phyloP scores from a whole-genome alignment of 2,888 invertebrate species.

The Mythimna loreyi region DNA sequence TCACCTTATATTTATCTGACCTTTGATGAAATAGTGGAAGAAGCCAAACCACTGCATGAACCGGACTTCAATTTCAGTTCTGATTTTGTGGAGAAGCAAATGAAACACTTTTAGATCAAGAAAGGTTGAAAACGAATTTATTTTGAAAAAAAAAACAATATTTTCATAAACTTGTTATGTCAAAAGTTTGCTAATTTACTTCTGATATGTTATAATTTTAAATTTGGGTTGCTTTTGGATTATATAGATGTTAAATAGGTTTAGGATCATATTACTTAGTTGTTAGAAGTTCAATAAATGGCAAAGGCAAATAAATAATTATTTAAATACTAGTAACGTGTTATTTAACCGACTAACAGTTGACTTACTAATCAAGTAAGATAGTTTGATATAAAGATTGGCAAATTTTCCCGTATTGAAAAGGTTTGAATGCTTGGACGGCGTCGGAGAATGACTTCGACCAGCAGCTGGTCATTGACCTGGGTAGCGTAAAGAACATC shows the following conservation, averaged over 20 bases:
- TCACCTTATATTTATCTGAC: conserved; percentile 89
- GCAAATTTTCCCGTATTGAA: conserved; percentile 67
- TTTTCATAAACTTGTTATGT: conserved; percentile 43
- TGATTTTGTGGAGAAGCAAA: conserved; percentile 91
- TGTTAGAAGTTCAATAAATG: conserved; percentile 50
- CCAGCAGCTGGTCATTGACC: conserved; percentile 97
- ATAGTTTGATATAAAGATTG: conserved; percentile 56
- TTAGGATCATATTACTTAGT: conserved; percentile 45
- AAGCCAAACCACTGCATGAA: conserved; percentile 82
- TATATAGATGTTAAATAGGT: conserved; percentile 54
- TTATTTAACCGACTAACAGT: conserved; percentile 62
- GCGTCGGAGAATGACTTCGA: conserved; percentile 97
- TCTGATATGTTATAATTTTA: conserved; percentile 32
- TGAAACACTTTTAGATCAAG: conserved; percentile 61
- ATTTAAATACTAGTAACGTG: conserved; percentile 49
- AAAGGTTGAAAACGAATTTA: conserved; percentile 36
- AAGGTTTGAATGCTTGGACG: conserved; percentile 98
- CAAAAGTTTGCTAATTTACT: conserved; percentile 33
- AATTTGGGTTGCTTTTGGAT: conserved; percentile 48
- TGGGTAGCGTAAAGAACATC: conserved; percentile 96
- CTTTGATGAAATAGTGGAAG: conserved; percentile 91
- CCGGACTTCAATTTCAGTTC: conserved; percentile 90
- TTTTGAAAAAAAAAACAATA: conserved; percentile 24
- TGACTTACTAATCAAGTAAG: conserved; percentile 64
- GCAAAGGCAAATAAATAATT: conserved; percentile 62